phyloP scores from a whole-genome alignment of 2,113 vertebrate genomes.

The Periophthalmus modestus region DNA sequence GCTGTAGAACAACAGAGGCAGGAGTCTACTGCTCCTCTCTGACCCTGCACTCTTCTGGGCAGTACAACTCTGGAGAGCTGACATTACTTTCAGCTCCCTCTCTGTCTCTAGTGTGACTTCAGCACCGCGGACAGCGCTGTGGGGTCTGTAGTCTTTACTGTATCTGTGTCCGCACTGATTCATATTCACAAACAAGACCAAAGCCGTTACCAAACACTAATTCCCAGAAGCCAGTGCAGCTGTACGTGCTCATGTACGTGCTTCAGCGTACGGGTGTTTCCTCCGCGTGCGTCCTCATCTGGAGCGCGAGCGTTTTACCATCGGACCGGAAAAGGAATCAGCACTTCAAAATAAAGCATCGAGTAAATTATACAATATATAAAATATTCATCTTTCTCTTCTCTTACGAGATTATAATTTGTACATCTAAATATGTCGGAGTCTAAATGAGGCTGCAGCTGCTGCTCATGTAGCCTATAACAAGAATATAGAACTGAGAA shows the following conservation, averaged over 20 bases:
- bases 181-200: background rate
- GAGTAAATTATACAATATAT: too few species aligned
- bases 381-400: too few species aligned
- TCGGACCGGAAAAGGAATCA: background rate
- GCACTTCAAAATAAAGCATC: conserved; percentile 44
- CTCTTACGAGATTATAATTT: too few species aligned
- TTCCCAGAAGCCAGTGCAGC: conserved; percentile 36
- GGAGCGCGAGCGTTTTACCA: background rate
- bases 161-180: background rate
- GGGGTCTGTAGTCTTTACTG: conserved; percentile 32
- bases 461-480: too few species aligned
- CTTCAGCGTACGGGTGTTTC: conserved; percentile 38
- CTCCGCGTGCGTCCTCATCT: conserved; percentile 27
- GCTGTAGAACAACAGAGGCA: too few species aligned
- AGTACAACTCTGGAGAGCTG: background rate
- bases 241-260: conserved; percentile 8
- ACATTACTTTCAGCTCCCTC: background rate
- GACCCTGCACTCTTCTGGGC: background rate
- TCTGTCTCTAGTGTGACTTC: background rate
- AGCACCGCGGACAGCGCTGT: conserved; percentile 40
- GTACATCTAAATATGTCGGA: too few species aligned
- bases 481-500: too few species aligned
- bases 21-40: too few species aligned
- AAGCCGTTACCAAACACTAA: conserved; percentile 1
- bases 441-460: too few species aligned